These are phyloP conservation scores for Apis dorsata DNA, from an alignment of 1,140 invertebrate species.

Conservation along the genomic window DNA sequence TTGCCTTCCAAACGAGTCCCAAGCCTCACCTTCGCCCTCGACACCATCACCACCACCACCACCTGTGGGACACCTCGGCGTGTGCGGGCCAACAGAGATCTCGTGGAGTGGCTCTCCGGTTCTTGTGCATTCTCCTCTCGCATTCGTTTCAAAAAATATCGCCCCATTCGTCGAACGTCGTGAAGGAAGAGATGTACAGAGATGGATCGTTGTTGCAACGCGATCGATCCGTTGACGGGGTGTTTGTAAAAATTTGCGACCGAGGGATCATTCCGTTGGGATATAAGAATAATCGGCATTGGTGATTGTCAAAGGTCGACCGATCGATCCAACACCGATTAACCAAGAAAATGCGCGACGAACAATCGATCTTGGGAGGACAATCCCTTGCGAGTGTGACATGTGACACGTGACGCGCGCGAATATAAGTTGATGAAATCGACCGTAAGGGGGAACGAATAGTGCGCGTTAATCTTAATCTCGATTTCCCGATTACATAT, in stretches of 20 bases:
- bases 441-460: background rate
- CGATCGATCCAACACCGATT: slow-evolving; percentile 20
- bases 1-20: background rate
- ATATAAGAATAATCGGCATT: background rate
- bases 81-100: slow-evolving; percentile 45
- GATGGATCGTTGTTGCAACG: background rate
- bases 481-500: background rate
- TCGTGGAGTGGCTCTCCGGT: slow-evolving; percentile 38
- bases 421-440: slow-evolving; percentile 4
- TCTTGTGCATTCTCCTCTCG: slow-evolving; percentile 6
- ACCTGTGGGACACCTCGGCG: slow-evolving; percentile 64
- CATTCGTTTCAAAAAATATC: background rate
- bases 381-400: background rate
- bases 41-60: slow-evolving; percentile 42
- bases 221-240: background rate
- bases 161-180: background rate
- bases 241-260: background rate
- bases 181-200: background rate
- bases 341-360: slow-evolving; percentile 28
- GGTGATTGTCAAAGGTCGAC: slow-evolving; percentile 3
- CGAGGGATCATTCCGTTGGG: background rate
- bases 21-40: background rate
- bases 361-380: slow-evolving; percentile 49
- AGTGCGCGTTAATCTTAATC: background rate
- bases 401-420: slow-evolving; percentile 39